Conservation (phyloP, 2,888 invertebrate genomes). For the Imbricaverruca yamaguchii region DNA sequence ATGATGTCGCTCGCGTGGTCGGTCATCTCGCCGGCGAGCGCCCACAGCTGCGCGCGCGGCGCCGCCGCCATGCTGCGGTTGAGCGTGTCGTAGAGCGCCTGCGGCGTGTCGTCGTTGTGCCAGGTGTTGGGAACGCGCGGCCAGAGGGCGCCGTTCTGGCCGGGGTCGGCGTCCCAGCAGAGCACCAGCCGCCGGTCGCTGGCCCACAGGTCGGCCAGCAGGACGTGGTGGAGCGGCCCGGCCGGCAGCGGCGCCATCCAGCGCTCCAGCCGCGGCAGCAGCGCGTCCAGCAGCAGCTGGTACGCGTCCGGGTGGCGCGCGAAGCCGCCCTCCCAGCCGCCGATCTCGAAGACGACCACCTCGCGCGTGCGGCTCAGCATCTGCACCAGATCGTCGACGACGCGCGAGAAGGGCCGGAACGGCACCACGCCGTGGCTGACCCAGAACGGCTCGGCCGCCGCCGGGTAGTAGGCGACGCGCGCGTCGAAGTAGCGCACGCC, state of each 20-base stretch:
- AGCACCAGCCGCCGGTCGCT: neutral
- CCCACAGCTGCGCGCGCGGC: neutral
- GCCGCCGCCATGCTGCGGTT: neutral
- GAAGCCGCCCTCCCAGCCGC: neutral
- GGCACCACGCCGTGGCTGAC: neutral
- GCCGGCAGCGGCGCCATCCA: neutral
- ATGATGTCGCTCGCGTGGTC: neutral
- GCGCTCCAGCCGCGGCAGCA: neutral
- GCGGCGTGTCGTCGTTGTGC: neutral
- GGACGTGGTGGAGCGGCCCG: neutral
- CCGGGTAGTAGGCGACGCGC: neutral
- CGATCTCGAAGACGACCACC: neutral
- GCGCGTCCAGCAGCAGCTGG: neutral
- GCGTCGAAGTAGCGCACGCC: neutral
- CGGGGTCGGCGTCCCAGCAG: neutral
- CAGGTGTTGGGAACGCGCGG: neutral
- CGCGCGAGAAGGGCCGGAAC: neutral
- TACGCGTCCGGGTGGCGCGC: neutral
- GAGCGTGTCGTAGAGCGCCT: neutral
- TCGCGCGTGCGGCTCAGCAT: neutral
- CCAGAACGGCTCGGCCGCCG: neutral
- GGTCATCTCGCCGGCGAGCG: neutral
- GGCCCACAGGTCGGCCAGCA: constrained; percentile 1
- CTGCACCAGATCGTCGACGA: neutral
- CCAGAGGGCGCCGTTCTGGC: neutral